Evolutionary conservation across 2,797 vertebrate species (phyloP).

Genomic region (Perodicticus potto): DNA sequence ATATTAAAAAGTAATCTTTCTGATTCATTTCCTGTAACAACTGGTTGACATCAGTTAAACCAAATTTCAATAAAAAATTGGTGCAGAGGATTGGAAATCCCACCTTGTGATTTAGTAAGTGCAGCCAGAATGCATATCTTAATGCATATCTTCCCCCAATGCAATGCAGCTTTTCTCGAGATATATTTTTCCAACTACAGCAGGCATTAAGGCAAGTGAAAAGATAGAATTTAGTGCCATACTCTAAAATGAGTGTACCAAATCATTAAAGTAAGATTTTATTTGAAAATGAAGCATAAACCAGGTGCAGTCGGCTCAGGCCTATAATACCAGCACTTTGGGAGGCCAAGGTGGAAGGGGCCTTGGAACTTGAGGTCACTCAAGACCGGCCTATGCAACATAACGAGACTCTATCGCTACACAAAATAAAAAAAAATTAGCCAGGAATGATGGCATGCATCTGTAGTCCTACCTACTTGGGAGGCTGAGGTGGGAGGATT

Average conservation of each 20-base stretch:
- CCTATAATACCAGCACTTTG: background rate
- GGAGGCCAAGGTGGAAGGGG: background rate
- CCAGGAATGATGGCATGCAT: too few relatives aligned
- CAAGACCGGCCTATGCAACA: background rate
- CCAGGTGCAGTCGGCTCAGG: background rate
- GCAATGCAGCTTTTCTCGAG: background rate
- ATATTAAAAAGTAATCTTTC: background rate
- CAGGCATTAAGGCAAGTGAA: background rate
- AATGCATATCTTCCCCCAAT: background rate
- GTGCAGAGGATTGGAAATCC: background rate
- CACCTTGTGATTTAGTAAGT: background rate
- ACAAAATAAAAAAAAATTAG: background rate
- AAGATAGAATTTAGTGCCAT: background rate
- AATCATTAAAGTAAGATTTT: background rate
- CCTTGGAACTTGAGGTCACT: background rate
- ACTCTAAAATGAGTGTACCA: background rate
- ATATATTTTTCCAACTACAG: background rate
- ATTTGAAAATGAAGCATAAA: background rate
- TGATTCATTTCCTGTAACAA: conserved; percentile 26
- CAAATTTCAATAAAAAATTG: background rate
- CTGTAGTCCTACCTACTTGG: too few relatives aligned
- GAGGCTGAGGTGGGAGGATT: too few relatives aligned
- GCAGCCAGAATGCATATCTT: background rate
- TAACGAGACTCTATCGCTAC: background rate
- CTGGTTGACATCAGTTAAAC: background rate